Evolutionary conservation across 2,888 invertebrate species (phyloP).

Genomic region (Cheilosia pagana): DNA sequence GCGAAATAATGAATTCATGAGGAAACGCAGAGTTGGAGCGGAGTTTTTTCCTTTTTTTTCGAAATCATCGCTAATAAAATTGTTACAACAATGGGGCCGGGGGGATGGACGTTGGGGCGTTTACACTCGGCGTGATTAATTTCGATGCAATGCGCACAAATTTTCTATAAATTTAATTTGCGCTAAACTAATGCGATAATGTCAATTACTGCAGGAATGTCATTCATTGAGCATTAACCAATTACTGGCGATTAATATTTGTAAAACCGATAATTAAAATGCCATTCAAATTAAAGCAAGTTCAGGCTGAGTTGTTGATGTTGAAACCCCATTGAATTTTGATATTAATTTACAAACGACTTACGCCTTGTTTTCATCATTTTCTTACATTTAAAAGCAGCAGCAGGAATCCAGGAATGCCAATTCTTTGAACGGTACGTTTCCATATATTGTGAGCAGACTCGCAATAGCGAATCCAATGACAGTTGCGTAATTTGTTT

Average conservation of each 20-base stretch:
- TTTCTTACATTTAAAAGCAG: too few relatives aligned
- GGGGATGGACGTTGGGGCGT: not conserved
- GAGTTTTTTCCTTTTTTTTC: constrained; percentile 14
- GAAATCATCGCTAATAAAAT: constrained; percentile 30
- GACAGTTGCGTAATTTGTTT: too few relatives aligned
- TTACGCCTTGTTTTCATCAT: too few relatives aligned
- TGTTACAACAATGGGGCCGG: constrained; percentile 16
- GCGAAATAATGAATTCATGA: constrained; percentile 54
- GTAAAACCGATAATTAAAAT: not conserved
- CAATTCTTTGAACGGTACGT: too few relatives aligned
- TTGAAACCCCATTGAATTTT: too few relatives aligned
- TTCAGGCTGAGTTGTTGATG: not conserved
- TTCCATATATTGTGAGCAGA: too few relatives aligned
- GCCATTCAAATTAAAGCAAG: not conserved
- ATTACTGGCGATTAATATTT: constrained; percentile 24
- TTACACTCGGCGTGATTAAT: constrained; percentile 37
- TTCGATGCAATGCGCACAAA: constrained; percentile 7
- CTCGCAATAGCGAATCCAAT: too few relatives aligned
- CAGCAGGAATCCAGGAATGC: too few relatives aligned
- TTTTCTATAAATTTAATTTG: constrained; percentile 28
- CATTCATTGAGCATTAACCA: constrained; percentile 45
- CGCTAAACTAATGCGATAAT: constrained; percentile 49
- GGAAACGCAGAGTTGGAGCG: not conserved
- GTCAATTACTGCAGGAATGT: constrained; percentile 45
- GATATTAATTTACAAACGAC: too few relatives aligned